A percentile compares a stretch with the other conserved stretches of the same genome.
phyloP scores from a whole-genome alignment of 2,113 vertebrate genomes.

The Tetrax tetrax region DNA sequence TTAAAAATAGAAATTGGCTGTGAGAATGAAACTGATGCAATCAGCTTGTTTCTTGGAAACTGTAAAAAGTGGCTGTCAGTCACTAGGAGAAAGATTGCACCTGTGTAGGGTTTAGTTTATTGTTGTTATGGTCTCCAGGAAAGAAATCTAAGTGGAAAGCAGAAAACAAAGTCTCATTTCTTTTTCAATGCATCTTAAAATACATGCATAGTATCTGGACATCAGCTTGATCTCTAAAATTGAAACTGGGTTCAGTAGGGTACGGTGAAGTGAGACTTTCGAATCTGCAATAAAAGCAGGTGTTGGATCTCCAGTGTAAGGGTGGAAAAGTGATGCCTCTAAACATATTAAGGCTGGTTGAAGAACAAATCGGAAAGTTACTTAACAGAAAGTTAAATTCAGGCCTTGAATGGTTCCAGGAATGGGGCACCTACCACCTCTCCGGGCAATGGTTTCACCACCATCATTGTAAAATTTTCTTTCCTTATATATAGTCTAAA shows the following conservation, averaged over 20 bases:
- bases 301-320: neutral
- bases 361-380: neutral
- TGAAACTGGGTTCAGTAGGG: neutral
- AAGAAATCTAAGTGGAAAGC: neutral
- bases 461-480: too few species aligned
- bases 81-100: neutral
- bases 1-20: neutral
- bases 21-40: neutral
- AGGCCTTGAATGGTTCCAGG: too few species aligned
- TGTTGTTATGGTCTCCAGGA: neutral
- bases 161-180: neutral
- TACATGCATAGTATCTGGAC: neutral
- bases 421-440: too few species aligned
- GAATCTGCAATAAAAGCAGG: neutral
- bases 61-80: neutral
- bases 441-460: too few species aligned
- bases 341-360: neutral
- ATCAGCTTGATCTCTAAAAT: neutral
- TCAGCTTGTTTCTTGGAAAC: neutral
- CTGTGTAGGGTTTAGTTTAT: neutral
- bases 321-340: neutral
- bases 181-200: neutral
- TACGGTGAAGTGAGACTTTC: neutral
- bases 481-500: too few species aligned
- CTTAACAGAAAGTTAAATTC: neutral